Conservation (phyloP, 1,140 invertebrate genomes). For the Lucilia cuprina region DNA sequence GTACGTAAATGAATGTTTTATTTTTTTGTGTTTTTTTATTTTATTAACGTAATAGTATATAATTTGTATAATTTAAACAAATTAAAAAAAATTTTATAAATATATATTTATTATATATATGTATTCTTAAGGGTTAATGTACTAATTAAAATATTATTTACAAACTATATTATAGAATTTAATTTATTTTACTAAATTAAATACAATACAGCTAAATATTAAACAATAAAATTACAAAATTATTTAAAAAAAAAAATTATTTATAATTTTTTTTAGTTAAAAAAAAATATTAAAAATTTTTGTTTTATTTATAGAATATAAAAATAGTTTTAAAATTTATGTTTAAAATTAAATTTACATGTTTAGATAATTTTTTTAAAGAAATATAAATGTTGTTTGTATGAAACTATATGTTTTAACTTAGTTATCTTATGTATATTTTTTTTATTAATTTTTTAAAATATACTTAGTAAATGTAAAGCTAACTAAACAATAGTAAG, state of each 20-base stretch:
- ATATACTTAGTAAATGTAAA: background rate
- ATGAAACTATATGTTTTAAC: too few species aligned
- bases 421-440: background rate
- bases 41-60: background rate
- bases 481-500: background rate
- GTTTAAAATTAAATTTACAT: background rate
- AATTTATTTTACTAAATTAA: background rate
- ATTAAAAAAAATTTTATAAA: background rate
- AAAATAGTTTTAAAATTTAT: background rate
- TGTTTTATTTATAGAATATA: background rate
- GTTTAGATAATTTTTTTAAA: background rate
- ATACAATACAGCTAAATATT: background rate
- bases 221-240: background rate
- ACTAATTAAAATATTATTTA: background rate
- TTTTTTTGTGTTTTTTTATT: background rate
- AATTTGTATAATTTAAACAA: background rate
- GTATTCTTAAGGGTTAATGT: constrained; percentile 9
- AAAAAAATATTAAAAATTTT: background rate
- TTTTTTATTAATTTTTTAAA: background rate
- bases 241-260: background rate
- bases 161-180: background rate
- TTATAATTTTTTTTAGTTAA: background rate
- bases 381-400: background rate
- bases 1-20: background rate
- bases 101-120: background rate